Base-by-base conservation (phyloP, 2,113 vertebrate genomes). In the Oreochromis tanganicae region DNA sequence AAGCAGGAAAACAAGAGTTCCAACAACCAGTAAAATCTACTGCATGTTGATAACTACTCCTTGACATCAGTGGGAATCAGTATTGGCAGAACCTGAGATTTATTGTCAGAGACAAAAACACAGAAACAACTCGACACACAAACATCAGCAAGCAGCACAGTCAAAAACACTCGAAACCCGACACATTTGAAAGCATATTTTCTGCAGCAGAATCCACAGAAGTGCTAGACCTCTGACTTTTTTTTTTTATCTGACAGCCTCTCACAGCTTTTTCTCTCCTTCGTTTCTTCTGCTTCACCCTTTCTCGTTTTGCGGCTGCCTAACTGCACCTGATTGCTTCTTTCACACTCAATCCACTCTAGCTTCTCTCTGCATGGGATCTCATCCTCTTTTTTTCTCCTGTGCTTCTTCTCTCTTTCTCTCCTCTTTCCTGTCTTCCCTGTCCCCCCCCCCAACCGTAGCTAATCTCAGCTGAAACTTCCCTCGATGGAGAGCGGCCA, bases 391-490 rank as follows among this genome's bases (percentile, higher is more conserved):
- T 12, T 80, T 68, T 3, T 41, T 41, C 63, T 83, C 75, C 57
- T 57, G 38, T 59, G 54, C 56, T 73, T 83, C 75, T 83, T 79
- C 32, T 29, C 56, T 87, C 56, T 68, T 81, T 46, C 29, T 41
- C 54, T n/a, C 41, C 41, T 57, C 41, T 82, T 41, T 29, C 16
- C 82, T 66, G 84, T 14, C 55, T 24, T 87, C 34, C 82, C 32
- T 82, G 41, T 19, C 3, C 24, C 24, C 80, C 87, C 63, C 38
- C 36, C 43, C 91, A 81, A 91, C 87, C 73, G 1, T 87, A 73
- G 83, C 82, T 93, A 92, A 94, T 95, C 86, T 93, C 87, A 80
- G 87, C 88, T 91, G 91, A 91, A 91, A 86, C 85, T 93, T 90
- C 52, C 36, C 71, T 88, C 19, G 4, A 87, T 52, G 36, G 81